Conservation (phyloP, 2,888 invertebrate genomes). For the Choristoneura rosaceana region DNA sequence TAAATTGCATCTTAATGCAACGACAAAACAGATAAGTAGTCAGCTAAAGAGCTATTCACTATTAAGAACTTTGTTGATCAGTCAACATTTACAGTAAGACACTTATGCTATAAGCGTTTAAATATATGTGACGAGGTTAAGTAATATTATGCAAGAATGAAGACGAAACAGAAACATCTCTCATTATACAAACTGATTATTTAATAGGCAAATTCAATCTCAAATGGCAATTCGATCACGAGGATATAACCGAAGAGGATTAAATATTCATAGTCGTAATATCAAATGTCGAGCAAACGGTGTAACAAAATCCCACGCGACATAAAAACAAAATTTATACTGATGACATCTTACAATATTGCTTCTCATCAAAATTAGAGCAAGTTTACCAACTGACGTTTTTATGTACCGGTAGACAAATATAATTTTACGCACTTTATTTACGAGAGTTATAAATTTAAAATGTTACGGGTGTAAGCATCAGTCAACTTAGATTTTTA, state of each 20-base stretch:
- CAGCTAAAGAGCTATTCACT: too few species aligned
- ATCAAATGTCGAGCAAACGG: constrained; percentile 44
- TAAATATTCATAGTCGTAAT: constrained; percentile 35
- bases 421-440: constrained; percentile 46
- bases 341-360: constrained; percentile 48
- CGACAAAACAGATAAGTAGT: too few species aligned
- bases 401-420: constrained; percentile 45
- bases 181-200: constrained; percentile 6
- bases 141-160: constrained; percentile 17
- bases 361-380: constrained; percentile 54
- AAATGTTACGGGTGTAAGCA: constrained; percentile 50
- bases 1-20: too few species aligned
- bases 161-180: not conserved
- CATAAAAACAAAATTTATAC: constrained; percentile 53
- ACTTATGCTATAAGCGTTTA: not conserved
- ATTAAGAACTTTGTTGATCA: too few species aligned
- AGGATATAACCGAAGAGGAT: constrained; percentile 26
- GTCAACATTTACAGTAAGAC: not conserved
- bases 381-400: constrained; percentile 44
- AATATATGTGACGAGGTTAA: not conserved
- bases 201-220: constrained; percentile 25
- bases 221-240: constrained; percentile 20
- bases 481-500: constrained; percentile 42
- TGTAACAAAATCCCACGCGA: constrained; percentile 45
- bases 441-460: constrained; percentile 49